Evolutionary conservation across 2,797 vertebrate species (phyloP).

Genomic region (Numenius phaeopus): DNA sequence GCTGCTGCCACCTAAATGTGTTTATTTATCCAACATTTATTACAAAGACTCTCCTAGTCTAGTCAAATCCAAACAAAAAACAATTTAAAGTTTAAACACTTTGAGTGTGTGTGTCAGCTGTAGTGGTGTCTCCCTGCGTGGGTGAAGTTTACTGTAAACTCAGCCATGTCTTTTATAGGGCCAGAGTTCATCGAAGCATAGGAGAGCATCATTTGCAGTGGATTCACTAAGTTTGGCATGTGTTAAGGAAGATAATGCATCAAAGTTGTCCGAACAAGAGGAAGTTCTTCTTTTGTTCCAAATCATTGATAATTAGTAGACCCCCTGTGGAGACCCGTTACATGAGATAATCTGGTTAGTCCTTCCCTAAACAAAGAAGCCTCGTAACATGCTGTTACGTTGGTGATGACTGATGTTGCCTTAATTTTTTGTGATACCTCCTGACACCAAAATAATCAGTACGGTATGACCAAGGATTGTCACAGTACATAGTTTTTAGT

Average conservation of each 20-base stretch:
- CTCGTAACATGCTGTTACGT: not conserved
- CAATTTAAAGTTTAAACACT: not conserved
- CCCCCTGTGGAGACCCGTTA: accelerated
- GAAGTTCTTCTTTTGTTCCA: not conserved
- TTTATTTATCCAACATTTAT: not conserved
- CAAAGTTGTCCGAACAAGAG: not conserved
- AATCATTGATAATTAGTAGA: not conserved
- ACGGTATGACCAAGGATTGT: not conserved
- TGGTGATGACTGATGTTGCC: not conserved
- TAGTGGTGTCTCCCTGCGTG: not conserved
- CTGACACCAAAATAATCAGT: not conserved
- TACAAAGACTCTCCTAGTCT: not conserved
- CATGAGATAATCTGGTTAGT: not conserved
- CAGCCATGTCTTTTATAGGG: not conserved
- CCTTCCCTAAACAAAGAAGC: not conserved
- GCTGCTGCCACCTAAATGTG: not conserved
- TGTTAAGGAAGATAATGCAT: not conserved
- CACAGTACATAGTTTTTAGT: not conserved
- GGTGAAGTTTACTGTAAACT: not conserved
- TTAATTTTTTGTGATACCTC: not conserved
- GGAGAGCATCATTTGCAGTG: not conserved
- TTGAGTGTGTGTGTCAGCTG: not conserved
- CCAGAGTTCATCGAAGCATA: not conserved
- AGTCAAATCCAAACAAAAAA: not conserved
- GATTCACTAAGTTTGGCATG: not conserved